Percentiles rank a stretch among this genome's conserved stretches.
Conservation (phyloP, 2,888 invertebrate genomes). For the Callyntrura guangdongensis region DNA sequence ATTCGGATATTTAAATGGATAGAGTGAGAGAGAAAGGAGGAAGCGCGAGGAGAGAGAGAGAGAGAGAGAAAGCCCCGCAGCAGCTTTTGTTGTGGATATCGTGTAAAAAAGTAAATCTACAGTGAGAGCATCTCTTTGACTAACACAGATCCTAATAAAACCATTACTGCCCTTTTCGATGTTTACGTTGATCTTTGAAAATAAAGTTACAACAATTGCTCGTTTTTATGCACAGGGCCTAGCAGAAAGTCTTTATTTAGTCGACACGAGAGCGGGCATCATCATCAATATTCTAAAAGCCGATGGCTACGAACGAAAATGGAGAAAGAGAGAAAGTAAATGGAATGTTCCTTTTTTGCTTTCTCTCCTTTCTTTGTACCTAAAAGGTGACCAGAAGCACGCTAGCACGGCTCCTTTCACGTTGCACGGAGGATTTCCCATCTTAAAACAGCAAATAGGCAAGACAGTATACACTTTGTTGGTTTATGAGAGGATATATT, state of each 20-base stretch:
- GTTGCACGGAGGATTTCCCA: slow-evolving; percentile 67
- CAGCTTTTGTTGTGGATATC: too few relatives aligned
- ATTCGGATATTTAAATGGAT: background rate
- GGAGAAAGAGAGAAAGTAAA: slow-evolving; percentile 1
- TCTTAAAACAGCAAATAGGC: slow-evolving; percentile 74
- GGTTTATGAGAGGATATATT: too few relatives aligned
- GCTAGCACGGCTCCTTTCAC: slow-evolving; percentile 54
- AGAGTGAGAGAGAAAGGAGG: background rate
- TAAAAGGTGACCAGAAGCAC: too few relatives aligned
- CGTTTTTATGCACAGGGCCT: background rate
- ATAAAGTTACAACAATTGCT: background rate
- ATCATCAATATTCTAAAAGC: slow-evolving; percentile 40
- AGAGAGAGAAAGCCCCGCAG: too few relatives aligned
- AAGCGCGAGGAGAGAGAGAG: background rate
- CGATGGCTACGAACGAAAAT: background rate
- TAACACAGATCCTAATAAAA: too few relatives aligned
- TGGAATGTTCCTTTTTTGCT: slow-evolving; percentile 27
- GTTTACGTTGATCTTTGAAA: background rate
- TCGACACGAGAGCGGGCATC: background rate
- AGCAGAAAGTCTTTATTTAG: background rate
- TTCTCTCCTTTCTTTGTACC: slow-evolving; percentile 17
- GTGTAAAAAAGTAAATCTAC: background rate
- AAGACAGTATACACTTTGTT: too few relatives aligned
- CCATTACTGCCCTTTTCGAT: background rate
- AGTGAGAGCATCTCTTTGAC: too few relatives aligned